Evolutionary conservation across 2,888 invertebrate genomes (phyloP).

Genomic region (Temnothorax ravouxi): DNA sequence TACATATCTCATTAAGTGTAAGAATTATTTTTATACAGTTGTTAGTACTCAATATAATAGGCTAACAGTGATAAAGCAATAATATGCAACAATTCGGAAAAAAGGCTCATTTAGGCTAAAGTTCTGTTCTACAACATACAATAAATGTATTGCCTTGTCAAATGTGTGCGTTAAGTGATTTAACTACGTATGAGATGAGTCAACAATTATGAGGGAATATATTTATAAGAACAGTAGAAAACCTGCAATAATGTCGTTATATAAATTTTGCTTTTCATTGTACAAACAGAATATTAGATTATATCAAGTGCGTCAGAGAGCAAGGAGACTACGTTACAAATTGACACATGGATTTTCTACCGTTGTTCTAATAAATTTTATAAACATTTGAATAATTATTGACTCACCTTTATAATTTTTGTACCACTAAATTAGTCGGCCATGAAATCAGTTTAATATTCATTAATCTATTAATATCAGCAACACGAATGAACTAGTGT

Average conservation of each 20-base stretch:
- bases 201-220: background rate
- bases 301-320: background rate
- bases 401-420: background rate
- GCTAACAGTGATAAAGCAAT: background rate
- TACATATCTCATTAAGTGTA: constrained; percentile 41
- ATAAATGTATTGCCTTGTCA: constrained; percentile 28
- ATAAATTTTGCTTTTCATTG: background rate
- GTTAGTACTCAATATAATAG: constrained; percentile 28
- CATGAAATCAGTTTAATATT: constrained; percentile 35
- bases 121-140: background rate
- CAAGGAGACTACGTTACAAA: background rate
- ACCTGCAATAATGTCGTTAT: background rate
- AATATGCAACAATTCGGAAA: constrained; percentile 22
- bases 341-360: background rate
- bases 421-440: constrained; percentile 30
- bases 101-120: background rate
- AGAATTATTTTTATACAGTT: constrained; percentile 40
- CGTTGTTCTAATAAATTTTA: constrained; percentile 11
- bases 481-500: constrained; percentile 58
- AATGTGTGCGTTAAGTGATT: background rate
- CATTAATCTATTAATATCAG: constrained; percentile 5
- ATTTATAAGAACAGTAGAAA: background rate
- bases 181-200: background rate
- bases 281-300: background rate
- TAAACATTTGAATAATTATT: background rate